Percentiles rank a stretch among this genome's conserved stretches.
These are phyloP conservation scores for Scaptodrosophila latifasciaeformis DNA, from an alignment of 2,888 invertebrate genomes.

Conservation along the genomic window DNA sequence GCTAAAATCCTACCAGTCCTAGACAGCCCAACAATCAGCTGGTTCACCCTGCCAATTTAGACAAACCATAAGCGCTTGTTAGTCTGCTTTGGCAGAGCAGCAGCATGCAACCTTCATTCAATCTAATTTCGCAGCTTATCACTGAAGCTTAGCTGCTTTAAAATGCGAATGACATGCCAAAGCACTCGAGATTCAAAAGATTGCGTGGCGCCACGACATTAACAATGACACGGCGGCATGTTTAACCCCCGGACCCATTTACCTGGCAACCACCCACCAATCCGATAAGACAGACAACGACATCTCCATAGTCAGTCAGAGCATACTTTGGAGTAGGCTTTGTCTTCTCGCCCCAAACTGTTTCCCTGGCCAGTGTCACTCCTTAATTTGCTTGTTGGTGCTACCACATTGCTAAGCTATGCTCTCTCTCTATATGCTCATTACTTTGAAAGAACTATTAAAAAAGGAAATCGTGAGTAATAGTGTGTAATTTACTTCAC, in stretches of 20 bases:
- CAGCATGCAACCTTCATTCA: conserved; percentile 45
- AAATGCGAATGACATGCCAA: conserved; percentile 72
- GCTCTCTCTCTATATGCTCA: background rate
- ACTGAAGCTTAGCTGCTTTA: conserved; percentile 66
- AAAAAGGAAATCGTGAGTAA: no score
- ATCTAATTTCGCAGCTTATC: conserved; percentile 70
- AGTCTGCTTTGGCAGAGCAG: conserved; percentile 21
- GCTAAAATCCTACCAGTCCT: no score
- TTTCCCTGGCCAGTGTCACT: background rate
- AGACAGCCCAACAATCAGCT: conserved; percentile 15
- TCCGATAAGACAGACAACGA: no score
- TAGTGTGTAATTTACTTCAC: no score
- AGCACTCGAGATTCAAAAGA: conserved; percentile 63
- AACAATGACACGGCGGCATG: conserved; percentile 21
- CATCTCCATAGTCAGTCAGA: conserved; percentile 4
- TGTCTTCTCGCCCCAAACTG: conserved; percentile 34
- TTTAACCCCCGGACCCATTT: no score
- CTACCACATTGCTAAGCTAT: conserved; percentile 27
- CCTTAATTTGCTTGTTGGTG: conserved; percentile 31
- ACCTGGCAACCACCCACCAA: no score
- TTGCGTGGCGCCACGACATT: conserved; percentile 38
- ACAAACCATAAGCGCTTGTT: conserved; percentile 54
- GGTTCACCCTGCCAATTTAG: conserved; percentile 36
- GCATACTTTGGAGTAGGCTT: conserved; percentile 55
- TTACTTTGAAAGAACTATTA: no score